Evolutionary conservation across 2,113 vertebrate genomes (phyloP).

Genomic region (Pluvialis apricaria): DNA sequence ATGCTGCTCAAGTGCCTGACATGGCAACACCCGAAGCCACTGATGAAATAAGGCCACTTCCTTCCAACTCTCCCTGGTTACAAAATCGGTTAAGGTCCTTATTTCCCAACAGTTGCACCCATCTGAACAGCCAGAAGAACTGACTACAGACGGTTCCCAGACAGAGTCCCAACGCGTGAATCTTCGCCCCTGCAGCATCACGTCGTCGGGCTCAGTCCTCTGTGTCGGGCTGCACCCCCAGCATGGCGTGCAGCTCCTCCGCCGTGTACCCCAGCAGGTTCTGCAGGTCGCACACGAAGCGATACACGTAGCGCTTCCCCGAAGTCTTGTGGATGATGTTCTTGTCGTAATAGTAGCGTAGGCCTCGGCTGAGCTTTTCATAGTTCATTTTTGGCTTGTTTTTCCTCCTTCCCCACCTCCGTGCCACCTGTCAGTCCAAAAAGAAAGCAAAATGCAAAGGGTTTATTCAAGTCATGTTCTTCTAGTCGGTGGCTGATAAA

Average conservation of each 20-base stretch:
- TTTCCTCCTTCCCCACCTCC: slow-evolving; percentile 87
- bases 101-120: slow-evolving; percentile 19
- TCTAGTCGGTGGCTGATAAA: background rate
- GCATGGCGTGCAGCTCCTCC: slow-evolving; percentile 85
- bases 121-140: background rate
- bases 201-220: slow-evolving; percentile 76
- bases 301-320: slow-evolving; percentile 89
- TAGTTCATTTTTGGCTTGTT: slow-evolving; percentile 96
- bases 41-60: slow-evolving; percentile 49
- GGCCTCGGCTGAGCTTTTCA: slow-evolving; percentile 87
- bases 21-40: background rate
- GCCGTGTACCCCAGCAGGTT: slow-evolving; percentile 84
- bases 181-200: background rate
- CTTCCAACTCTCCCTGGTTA: slow-evolving; percentile 5
- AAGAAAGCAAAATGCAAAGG: background rate
- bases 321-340: slow-evolving; percentile 92
- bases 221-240: slow-evolving; percentile 85
- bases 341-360: slow-evolving; percentile 92
- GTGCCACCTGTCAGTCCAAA: slow-evolving; percentile 75
- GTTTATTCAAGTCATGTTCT: background rate
- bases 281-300: slow-evolving; percentile 89
- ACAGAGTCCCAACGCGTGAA: background rate
- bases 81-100: slow-evolving; percentile 16
- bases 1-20: background rate
- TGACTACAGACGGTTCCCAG: background rate